Base-by-base conservation (phyloP, 1,140 invertebrate genomes). In the Helicoverpa zea region DNA sequence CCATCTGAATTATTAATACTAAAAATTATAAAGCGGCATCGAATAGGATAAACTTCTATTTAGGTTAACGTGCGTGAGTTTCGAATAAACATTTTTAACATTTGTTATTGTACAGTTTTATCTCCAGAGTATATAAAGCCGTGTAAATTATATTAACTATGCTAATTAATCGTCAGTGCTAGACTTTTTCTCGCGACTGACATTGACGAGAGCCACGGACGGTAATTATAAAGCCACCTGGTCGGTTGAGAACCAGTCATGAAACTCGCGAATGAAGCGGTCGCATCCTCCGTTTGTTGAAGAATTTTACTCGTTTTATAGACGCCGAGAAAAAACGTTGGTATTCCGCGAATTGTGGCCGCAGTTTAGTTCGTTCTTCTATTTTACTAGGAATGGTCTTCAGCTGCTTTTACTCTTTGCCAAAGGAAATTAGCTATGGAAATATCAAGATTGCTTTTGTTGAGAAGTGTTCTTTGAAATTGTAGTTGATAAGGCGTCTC, bases 161-260 rank as follows among this genome's bases (percentile, higher is more conserved):
- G 76, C 18, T 79, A 81, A 84, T 81, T 51, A 79, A 74, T 79
- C 59, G 5, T n/a, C 16, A 13, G 58, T 63, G 29, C 51, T 72
- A 52, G 14, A 35, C 74, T 82, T 75, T 82, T 84, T 81, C 66
- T 80, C 74, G 74, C 66, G 75, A 29, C 80, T 83, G 75, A 58
- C 84, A 81, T 80, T 83, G 81, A 83, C 81, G 64, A 80, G 73
- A 76, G 52, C 72, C 83, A 61, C 66, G 9, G 59, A 54, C 47
- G 56, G 70, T 68, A 81, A 81, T 83, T 80, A 74, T 64, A 51
- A 66, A 68, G 47, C 76, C 84, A 86, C 82, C 84, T 84, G 84
- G 82, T 81, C 30, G 30, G 59, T 52, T 54, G 63, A 54, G 16
- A 84, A 86, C 82, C 76, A n/a, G 81, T 83, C 49, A 78, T 75